Conservation (phyloP, 2,888 invertebrate genomes). For the Pardosa pseudoannulata region DNA sequence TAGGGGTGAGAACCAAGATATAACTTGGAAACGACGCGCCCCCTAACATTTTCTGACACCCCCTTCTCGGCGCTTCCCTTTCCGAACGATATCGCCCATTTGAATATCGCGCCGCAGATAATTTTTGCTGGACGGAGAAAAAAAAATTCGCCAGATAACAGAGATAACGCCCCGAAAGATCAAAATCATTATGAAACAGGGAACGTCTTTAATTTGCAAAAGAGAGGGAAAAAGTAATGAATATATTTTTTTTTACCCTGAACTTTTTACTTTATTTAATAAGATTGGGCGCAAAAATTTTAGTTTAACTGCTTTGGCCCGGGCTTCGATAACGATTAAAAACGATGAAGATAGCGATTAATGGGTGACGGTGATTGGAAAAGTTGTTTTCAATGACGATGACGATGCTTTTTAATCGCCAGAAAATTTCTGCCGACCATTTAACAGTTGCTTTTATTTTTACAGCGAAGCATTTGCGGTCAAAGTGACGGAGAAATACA, state of each 20-base stretch:
- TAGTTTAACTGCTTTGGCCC: conserved; percentile 71
- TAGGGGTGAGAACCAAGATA: conserved; percentile 65
- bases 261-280: conserved; percentile 69
- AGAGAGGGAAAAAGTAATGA: conserved; percentile 30
- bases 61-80: conserved; percentile 11
- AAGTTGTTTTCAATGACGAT: conserved; percentile 62
- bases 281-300: conserved; percentile 68
- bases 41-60: conserved; percentile 58
- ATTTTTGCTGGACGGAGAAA: conserved; percentile 34
- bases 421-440: conserved; percentile 34
- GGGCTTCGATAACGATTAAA: conserved; percentile 71
- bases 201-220: conserved; percentile 64
- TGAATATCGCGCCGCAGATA: conserved; percentile 61
- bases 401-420: conserved; percentile 52
- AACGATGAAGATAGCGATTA: conserved; percentile 70
- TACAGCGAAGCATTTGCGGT: conserved; percentile 29
- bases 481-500: conserved; percentile 18
- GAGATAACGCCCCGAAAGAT: conserved; percentile 65
- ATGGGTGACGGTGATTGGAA: conserved; percentile 67
- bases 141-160: conserved; percentile 43
- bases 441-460: conserved; percentile 46
- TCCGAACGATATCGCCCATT: conserved; percentile 67
- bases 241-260: conserved; percentile 35
- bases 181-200: conserved; percentile 53
- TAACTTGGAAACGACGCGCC: conserved; percentile 59